Conservation (phyloP, 2,797 vertebrate genomes). For the Linurgus olivaceus region DNA sequence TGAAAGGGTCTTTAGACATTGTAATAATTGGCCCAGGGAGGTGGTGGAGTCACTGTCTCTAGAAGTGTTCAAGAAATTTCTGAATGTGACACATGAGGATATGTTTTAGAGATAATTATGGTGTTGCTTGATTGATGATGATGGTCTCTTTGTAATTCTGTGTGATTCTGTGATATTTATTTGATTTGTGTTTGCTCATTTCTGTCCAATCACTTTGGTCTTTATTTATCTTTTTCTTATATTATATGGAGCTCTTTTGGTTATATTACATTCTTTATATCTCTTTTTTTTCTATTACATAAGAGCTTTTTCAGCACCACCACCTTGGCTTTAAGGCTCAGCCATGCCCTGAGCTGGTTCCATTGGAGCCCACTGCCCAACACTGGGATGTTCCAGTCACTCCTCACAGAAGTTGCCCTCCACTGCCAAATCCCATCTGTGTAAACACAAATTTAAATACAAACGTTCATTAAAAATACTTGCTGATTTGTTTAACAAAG, state of each 20-base stretch:
- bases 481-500: background rate
- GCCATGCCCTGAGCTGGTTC: fast-evolving
- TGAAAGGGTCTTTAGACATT: background rate
- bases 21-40: background rate
- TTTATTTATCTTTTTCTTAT: background rate
- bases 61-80: background rate
- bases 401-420: background rate
- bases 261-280: background rate
- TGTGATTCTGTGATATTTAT: background rate
- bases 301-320: background rate
- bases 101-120: background rate
- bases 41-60: fast-evolving
- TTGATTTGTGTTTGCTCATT: background rate
- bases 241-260: too few species aligned
- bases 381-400: fast-evolving
- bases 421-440: background rate
- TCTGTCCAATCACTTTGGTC: fast-evolving
- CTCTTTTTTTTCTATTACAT: background rate
- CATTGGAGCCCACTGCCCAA: fast-evolving
- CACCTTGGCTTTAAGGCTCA: background rate
- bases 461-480: background rate
- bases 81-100: background rate
- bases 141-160: background rate
- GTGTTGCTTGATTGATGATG: background rate
- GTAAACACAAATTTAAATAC: background rate